Base-by-base conservation (phyloP, 92 coral and sea anemone genomes). In the Paramuricea clavata region DNA sequence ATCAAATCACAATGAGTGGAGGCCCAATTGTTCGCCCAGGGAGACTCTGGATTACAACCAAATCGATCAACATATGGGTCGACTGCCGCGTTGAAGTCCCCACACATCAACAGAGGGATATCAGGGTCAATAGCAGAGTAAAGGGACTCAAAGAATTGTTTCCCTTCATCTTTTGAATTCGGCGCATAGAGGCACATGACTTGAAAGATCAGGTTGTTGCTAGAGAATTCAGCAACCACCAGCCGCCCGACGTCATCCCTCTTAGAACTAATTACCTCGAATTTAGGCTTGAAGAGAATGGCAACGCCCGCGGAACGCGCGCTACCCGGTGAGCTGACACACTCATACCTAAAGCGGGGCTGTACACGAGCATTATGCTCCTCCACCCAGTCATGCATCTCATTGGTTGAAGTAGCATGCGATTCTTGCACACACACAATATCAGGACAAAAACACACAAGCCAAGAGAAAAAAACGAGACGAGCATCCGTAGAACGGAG, bases 351-450 rank as follows among this genome's bases (percentile, higher is more conserved):
- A 25, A 12, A 68, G 7, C 26, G 8, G n/a, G n/a, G n/a, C n/a
- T 25, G 17, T 23, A 68, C 6, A 68, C 17, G 11, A 68, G 11
- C 12, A 68, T 25, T 25, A 34, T 12, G 30, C n/a, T n/a, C n/a
- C n/a, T n/a, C n/a, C n/a, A n/a, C n/a, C n/a, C n/a, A n/a, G n/a
- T n/a, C n/a, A n/a, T 2, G 47, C 23, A 23, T 6, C 16, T 11
- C 60, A 87, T 80, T 69, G 79, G 2, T 31, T 16, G 85, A 78
- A 3, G 10, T 11, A 2, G 74, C 43, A 17, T 87, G 91, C 5
- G 78, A 0, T 33, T 88, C 91, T 25, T 84, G 92, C 13, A 88
- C 21, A 50, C 87, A 82, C 0, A 87, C 75, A 26, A 69, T 11
- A n/a, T 86, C 86, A 0, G 28, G 30, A 36, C 59, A 1, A n/a